Base-by-base conservation (phyloP, 2,888 invertebrate genomes). In the Chrysotoxum bicinctum region DNA sequence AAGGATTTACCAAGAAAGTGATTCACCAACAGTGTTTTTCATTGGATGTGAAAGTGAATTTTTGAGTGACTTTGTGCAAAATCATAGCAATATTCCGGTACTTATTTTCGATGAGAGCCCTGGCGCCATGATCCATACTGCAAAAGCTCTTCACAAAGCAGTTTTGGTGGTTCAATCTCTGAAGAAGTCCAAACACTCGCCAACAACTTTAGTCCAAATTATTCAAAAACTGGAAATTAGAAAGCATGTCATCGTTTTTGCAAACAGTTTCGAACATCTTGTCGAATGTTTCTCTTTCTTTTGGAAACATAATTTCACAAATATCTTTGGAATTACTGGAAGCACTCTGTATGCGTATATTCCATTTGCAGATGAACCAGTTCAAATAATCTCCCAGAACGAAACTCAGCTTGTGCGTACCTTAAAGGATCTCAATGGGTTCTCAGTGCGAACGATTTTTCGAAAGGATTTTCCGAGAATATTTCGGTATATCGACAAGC, bases 351-450 rank as follows among this genome's bases (percentile, higher is more conserved):
- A 23, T 26, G 66, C 9, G 0, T 82, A 68, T 16, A 48, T 72
- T 4, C 77, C 66, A 8, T 82, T 66, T 54, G 77, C 66, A 3
- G 45, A 72, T 1, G 19, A 4, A 14, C 32, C 43, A 16, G 10
- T 82, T 43, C 58, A 73, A 23, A 9, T 9, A 0, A 12, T 82
- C 1, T 6, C 14, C 1, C n/a, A 16, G 0, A 32, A 40, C 2
- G 43, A 43, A 1, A 9, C 10, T 1, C 19, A 77, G 10, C 66
- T 66, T 3, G 2, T 40, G 3, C 10, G 73, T 30, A 35, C n/a
- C 3, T 6, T 77, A 0, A 43, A 43, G 8, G 37, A 82, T 16
- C 16, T 82, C 2, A 82, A 82, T 37, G 82, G 82, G 1, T 72
- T 66, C 7, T 3, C 19, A 8, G 1, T 77, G 23, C 66, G 73